Evolutionary conservation across 1,140 invertebrate genomes (phyloP).

Genomic region (Tachypleus tridentatus): DNA sequence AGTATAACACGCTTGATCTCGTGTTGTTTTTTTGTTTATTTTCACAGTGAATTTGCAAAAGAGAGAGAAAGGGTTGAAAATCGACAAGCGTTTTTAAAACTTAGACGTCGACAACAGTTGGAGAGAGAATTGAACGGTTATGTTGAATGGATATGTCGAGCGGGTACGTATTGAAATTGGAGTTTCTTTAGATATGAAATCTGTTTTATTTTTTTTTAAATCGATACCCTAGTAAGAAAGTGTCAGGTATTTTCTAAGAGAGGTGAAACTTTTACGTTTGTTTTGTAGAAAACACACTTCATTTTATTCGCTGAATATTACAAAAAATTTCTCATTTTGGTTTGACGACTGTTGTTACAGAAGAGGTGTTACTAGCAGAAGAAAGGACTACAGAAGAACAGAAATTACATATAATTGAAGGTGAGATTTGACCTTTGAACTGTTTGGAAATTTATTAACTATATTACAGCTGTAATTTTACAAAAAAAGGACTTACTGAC

Average conservation of each 20-base stretch:
- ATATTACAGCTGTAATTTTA: no score
- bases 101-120: constrained; percentile 95
- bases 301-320: no score
- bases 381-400: constrained; percentile 99
- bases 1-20: no score
- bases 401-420: constrained; percentile 98
- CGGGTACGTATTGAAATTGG: constrained; percentile 54
- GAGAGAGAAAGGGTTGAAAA: constrained; percentile 99
- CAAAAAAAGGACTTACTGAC: no score
- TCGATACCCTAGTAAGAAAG: background rate
- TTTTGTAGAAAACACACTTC: no score
- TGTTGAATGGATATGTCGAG: constrained; percentile 99
- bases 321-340: no score
- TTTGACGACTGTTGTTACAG: constrained; percentile 46
- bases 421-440: constrained; percentile 38
- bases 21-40: background rate
- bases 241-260: no score
- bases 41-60: constrained; percentile 98
- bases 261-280: no score
- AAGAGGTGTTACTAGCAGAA: constrained; percentile 98
- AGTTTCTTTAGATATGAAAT: background rate
- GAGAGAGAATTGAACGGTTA: constrained; percentile 99
- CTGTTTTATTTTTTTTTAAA: constrained; percentile 2
- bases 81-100: constrained; percentile 98
- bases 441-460: no score